A percentile compares a stretch with the other conserved stretches of the same genome.
These are phyloP conservation scores for Tryphoninae sp. DNA, from an alignment of 2,888 invertebrate species.

Conservation along the genomic window DNA sequence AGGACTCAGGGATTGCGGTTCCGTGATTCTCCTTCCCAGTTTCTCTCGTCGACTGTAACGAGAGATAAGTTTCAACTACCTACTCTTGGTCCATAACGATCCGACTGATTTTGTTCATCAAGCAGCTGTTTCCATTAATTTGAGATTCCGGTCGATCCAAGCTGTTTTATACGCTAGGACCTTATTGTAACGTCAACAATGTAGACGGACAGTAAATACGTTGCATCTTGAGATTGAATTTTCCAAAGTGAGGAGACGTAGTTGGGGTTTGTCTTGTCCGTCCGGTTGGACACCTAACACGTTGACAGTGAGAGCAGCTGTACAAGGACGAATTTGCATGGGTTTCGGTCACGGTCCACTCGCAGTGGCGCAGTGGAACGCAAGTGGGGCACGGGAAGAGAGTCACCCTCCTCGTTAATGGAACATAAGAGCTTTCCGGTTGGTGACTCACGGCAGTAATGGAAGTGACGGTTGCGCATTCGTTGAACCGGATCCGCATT, in stretches of 20 bases:
- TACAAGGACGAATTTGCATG: slow-evolving; percentile 49
- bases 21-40: slow-evolving; percentile 28
- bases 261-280: background rate
- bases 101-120: background rate
- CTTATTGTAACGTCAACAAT: background rate
- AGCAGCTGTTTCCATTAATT: slow-evolving; percentile 7
- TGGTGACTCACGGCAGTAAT: slow-evolving; percentile 58
- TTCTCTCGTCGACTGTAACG: background rate
- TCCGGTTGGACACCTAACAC: background rate
- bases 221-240: background rate
- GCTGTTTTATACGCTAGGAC: background rate
- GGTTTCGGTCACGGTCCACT: slow-evolving; percentile 46
- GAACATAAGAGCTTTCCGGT: slow-evolving; percentile 69
- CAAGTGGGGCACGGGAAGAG: slow-evolving; percentile 21
- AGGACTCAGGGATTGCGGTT: background rate
- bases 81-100: background rate
- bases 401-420: slow-evolving; percentile 64
- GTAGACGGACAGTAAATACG: background rate
- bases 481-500: slow-evolving; percentile 43
- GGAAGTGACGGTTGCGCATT: slow-evolving; percentile 60
- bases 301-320: slow-evolving; percentile 4
- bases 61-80: background rate
- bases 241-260: background rate
- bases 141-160: background rate
- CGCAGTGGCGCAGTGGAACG: slow-evolving; percentile 25